Percentiles rank a stretch among this genome's conserved stretches.
Conservation (phyloP, 1,140 invertebrate genomes). For the Drosophila parabipectinata region DNA sequence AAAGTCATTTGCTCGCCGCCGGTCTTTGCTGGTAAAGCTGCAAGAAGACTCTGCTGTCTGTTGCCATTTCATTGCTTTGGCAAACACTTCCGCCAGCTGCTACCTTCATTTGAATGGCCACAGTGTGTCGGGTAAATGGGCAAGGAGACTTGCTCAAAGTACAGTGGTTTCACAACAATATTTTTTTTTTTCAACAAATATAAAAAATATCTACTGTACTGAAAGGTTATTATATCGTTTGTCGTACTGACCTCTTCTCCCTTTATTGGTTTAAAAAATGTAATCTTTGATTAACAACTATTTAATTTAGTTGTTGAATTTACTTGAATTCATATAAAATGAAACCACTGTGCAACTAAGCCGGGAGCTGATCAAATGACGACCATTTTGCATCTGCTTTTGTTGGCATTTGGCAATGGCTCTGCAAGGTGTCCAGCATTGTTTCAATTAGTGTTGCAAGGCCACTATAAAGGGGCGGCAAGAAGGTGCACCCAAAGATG, state of each 20-base stretch:
- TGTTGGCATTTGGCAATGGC: constrained; percentile 41
- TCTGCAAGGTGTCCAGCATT: constrained; percentile 65
- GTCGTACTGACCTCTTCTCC: too few species aligned
- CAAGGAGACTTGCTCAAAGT: neutral
- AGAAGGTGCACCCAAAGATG: neutral
- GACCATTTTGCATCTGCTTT: constrained; percentile 58
- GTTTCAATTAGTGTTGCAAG: constrained; percentile 68
- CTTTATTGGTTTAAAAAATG: too few species aligned
- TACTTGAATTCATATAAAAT: neutral
- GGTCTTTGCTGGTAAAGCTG: neutral
- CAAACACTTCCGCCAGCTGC: constrained; percentile 71
- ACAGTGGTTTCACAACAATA: neutral
- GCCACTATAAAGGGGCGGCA: neutral
- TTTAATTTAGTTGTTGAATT: too few species aligned
- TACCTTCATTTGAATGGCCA: constrained; percentile 56
- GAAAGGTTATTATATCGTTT: too few species aligned
- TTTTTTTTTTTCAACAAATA: neutral
- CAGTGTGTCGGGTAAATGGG: neutral
- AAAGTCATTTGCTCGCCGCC: constrained; percentile 62
- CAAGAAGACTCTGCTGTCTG: constrained; percentile 23
- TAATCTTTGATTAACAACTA: too few species aligned
- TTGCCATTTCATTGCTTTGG: constrained; percentile 65
- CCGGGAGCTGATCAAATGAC: constrained; percentile 66
- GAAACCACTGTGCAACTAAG: constrained; percentile 8
- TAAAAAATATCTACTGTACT: too few species aligned